phyloP scores from a whole-genome alignment of 2,888 invertebrate species.

The Thereva unica region DNA sequence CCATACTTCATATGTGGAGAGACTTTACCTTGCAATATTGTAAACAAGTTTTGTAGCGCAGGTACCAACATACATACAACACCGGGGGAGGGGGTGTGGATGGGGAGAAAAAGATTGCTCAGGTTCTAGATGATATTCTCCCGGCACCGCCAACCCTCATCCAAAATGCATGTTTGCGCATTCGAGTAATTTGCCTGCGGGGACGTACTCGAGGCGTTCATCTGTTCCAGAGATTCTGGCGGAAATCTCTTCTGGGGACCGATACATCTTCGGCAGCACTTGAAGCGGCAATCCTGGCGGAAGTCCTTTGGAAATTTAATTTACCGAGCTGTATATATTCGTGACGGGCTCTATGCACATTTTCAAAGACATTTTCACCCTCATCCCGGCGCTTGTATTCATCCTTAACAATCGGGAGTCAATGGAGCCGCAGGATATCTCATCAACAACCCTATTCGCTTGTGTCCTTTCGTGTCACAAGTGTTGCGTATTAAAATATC shows the following conservation, averaged over 20 bases:
- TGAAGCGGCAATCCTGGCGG: constrained; percentile 11
- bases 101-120: not conserved
- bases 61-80: not conserved
- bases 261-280: constrained; percentile 3
- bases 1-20: constrained; percentile 14
- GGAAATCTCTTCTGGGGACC: constrained; percentile 5
- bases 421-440: constrained; percentile 31
- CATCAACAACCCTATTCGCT: constrained; percentile 9
- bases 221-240: constrained; percentile 8
- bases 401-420: constrained; percentile 10
- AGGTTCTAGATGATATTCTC: not conserved
- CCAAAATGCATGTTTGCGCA: constrained; percentile 36
- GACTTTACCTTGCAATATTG: no score
- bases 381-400: not conserved
- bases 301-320: constrained; percentile 32
- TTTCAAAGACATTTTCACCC: not conserved
- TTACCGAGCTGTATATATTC: not conserved
- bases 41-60: not conserved
- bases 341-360: not conserved
- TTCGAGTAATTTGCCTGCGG: constrained; percentile 31
- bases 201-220: constrained; percentile 22
- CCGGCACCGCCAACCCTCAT: constrained; percentile 11
- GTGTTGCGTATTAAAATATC: constrained; percentile 36
- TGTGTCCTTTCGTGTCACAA: constrained; percentile 20
- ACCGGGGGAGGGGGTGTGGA: not conserved